Percentiles rank a stretch among this genome's conserved stretches.
phyloP scores from a whole-genome alignment of 64 coral and sea anemone genomes.

The Anthopleura sola region DNA sequence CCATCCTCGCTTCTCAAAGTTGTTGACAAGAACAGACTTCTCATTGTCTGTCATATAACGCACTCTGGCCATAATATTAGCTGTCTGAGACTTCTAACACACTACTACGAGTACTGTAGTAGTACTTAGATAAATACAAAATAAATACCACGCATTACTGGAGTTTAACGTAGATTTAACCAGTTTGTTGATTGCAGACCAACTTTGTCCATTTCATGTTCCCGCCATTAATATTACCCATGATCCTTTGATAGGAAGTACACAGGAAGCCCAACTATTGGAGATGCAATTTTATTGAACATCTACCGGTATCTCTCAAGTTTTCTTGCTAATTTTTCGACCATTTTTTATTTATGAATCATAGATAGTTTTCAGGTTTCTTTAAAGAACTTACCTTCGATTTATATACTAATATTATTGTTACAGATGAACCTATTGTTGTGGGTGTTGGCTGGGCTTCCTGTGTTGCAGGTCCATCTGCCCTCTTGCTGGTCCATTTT shows the following conservation, averaged over 20 bases:
- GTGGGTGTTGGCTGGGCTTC: too few species aligned
- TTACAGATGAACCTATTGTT: too few species aligned
- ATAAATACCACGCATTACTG: not conserved
- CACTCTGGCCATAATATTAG: conserved; percentile 37
- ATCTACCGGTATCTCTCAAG: too few species aligned
- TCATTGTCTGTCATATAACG: conserved; percentile 84
- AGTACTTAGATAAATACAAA: not conserved
- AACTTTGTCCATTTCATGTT: not conserved
- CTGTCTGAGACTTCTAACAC: not conserved
- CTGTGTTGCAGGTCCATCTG: too few species aligned
- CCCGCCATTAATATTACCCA: conserved; percentile 5
- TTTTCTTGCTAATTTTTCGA: too few species aligned
- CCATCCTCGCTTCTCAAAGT: conserved; percentile 99
- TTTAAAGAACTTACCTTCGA: too few species aligned
- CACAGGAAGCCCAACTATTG: not conserved
- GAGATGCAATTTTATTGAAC: too few species aligned
- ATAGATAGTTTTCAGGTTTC: too few species aligned
- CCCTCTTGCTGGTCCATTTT: too few species aligned
- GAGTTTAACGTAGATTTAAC: too few species aligned
- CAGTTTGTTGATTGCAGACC: not conserved
- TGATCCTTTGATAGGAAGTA: not conserved
- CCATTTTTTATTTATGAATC: too few species aligned
- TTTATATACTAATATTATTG: too few species aligned
- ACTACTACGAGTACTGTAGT: not conserved
- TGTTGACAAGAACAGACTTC: conserved; percentile 97